These are phyloP conservation scores for Sarcophaga carnaria DNA, from an alignment of 2,888 invertebrate genomes.

Conservation along the genomic window DNA sequence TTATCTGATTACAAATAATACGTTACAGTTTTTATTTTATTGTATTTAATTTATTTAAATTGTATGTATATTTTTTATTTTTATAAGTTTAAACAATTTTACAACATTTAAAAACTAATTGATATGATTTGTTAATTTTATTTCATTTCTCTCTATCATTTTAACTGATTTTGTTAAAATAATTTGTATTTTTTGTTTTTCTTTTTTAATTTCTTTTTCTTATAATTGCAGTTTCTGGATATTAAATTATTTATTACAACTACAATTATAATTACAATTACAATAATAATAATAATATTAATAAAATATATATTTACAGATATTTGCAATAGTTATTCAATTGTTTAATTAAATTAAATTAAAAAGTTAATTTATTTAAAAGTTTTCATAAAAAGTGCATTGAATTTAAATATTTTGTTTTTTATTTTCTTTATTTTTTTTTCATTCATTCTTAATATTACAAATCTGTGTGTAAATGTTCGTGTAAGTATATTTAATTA, in stretches of 20 bases:
- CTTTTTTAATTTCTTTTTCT: background rate
- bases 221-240: slow-evolving; percentile 16
- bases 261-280: slow-evolving; percentile 29
- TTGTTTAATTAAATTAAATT: background rate
- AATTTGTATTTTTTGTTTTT: background rate
- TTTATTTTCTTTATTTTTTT: background rate
- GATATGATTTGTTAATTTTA: slow-evolving; percentile 60
- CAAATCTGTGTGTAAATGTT: slow-evolving; percentile 13
- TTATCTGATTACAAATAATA: background rate
- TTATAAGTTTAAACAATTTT: slow-evolving; percentile 57
- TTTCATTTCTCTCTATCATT: slow-evolving; percentile 5
- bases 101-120: slow-evolving; percentile 68
- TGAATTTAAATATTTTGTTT: background rate
- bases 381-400: slow-evolving; percentile 35
- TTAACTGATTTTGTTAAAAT: slow-evolving; percentile 15
- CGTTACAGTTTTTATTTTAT: background rate
- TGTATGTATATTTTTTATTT: slow-evolving; percentile 45
- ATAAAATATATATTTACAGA: background rate
- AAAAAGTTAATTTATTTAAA: background rate
- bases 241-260: slow-evolving; percentile 23
- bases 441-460: slow-evolving; percentile 22
- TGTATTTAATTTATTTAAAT: slow-evolving; percentile 30
- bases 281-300: background rate
- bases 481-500: slow-evolving; percentile 2
- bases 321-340: background rate